These are phyloP conservation scores for Rhea pennata DNA, from an alignment of 2,113 vertebrate genomes.

Conservation along the genomic window DNA sequence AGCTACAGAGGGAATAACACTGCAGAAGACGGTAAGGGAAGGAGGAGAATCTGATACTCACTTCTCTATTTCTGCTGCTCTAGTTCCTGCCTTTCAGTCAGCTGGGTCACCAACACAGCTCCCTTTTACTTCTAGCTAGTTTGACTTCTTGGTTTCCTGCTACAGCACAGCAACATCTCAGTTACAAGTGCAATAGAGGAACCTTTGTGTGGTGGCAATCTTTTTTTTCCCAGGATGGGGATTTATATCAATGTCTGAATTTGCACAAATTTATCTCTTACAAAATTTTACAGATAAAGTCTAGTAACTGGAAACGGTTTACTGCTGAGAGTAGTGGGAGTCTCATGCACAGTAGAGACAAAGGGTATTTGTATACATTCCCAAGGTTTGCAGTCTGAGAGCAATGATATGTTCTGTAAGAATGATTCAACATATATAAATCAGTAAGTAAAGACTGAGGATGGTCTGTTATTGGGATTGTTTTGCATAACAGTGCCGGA, in stretches of 20 bases:
- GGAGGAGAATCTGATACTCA: not conserved
- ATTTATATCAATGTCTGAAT: not conserved
- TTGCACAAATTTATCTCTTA: not conserved
- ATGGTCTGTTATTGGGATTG: not conserved
- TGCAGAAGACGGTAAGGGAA: not conserved
- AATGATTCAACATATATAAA: slow-evolving; percentile 1
- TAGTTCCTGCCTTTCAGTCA: not conserved
- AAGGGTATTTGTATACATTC: not conserved
- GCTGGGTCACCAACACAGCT: not conserved
- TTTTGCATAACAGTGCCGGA: not conserved
- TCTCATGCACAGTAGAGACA: not conserved
- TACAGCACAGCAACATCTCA: not conserved
- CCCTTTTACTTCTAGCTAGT: not conserved
- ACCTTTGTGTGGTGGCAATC: not conserved
- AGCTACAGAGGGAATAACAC: not conserved
- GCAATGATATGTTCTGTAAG: not conserved
- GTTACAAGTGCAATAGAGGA: not conserved
- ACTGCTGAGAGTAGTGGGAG: not conserved
- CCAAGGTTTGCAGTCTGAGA: not conserved
- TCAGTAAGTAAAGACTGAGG: not conserved
- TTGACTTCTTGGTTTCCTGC: not conserved
- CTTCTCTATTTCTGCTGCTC: not conserved
- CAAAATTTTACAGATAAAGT: not conserved
- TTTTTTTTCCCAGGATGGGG: not conserved
- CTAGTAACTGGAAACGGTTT: not conserved